Evolutionary conservation across 1,140 invertebrate species (phyloP), one percentile per base, ranked within the genome.

Genomic region (Bombyx mandarina): DNA sequence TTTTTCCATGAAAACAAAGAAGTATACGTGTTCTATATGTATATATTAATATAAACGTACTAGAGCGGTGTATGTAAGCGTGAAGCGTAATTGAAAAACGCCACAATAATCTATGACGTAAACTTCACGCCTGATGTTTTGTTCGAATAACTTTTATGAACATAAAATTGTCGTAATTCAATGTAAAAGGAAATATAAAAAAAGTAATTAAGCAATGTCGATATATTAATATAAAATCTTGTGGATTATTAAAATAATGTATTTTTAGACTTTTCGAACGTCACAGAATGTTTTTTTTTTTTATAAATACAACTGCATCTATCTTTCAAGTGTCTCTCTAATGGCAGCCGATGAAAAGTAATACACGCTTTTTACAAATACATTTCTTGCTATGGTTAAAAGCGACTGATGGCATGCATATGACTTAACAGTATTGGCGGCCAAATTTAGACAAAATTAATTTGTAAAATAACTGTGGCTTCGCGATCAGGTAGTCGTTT

Each of bases 321-420:
- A 81, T 81, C 79, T 83, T 83, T 78, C 77, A 73, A 78, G 75
- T 84, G 77, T 80, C 76, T 72, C 66, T 78, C 66, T 82, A 86
- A 83, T 82, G 81, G 73, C 48, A 42, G 65, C 57, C 63, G 79
- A 73, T 77, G 83, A 86, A 82, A 79, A 77, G 79, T 63, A 71
- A 66, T 67, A 68, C 63, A 61, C 35, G 61, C 63, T 79, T 79
- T 79, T 82, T 81, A 55, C 47, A 56, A 46, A 56, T 56, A 45
- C 43, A 56, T 35, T 35, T 58, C 49, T 56, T 62, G 58, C 56
- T 64, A 60, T 65, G 65, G 67, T 71, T 82, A 77, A 77, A 75
- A 79, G 79, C 73, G 58, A 69, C 67, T 69, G 74, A 69, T 79
- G 72, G 75, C 71, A 75, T 63, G 61, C 60, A 63, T 70, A 77